Base-by-base conservation (phyloP, 1,140 invertebrate species). In the Drosophila tristis region DNA sequence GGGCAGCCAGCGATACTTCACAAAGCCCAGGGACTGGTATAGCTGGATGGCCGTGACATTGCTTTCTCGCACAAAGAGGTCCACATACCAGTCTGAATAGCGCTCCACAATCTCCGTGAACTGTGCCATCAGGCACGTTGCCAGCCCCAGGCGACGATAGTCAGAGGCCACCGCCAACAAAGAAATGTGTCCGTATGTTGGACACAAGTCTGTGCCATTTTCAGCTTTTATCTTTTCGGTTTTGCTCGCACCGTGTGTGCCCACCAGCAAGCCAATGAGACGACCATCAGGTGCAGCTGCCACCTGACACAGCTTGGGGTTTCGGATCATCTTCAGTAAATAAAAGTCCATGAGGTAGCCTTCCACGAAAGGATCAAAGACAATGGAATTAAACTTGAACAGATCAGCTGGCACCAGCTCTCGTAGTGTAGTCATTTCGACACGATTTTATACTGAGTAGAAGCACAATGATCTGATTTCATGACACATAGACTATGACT, bases 91-190 rank as follows among this genome's bases (percentile, higher is more conserved):
- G 13, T 67, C 63, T 0, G 9, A 47, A 0, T 58, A 43, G 5
- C 25, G 1, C 3, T 82, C 65, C 8, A 71, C 16, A 2, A 49
- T n/a, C 20, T 35, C 8, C 64, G 26, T 39, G 8, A 71, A 15
- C 11, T 5, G 49, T 3, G 31, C 16, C 68, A 81, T 43, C 2
- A 81, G n/a, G 0, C n/a, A 4, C 0, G 58, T 65, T n/a, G 2
- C 79, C 35, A 82, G 5, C 0, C 79, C 74, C 50, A 82, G 50
- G 20, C 79, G 64, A 1, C 79, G 74, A 13, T 61, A 81, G 0
- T 68, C 51, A 2, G 53, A 5, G 1, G 64, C 58, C n/a, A 81
- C 80, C 1, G 79, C 58, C 25, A 81, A 9, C 1, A 39, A 25
- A 3, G 68, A 57, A n/a, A 81, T 50, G 31, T 81, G 79, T 1